Base-by-base conservation (phyloP, 2,797 vertebrate genomes). In the Coreius guichenoti region DNA sequence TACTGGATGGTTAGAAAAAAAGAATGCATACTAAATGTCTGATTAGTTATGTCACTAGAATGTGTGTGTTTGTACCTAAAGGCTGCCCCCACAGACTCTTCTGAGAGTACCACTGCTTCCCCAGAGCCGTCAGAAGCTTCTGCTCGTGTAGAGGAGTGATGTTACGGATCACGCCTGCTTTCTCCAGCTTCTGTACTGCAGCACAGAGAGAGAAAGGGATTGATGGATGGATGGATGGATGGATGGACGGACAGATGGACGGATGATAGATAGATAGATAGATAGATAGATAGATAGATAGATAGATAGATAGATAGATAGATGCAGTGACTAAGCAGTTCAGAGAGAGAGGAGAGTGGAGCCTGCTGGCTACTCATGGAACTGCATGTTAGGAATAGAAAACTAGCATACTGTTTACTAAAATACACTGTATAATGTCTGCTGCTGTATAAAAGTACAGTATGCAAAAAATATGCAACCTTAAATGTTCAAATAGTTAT, bases 161-260 rank as follows among this genome's bases (percentile, higher is more conserved):
- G 70, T 94, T 93, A 80, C 92, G 67, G 2, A 96, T 82, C 19
- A 96, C 91, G 1, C 94, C 90, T 23, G 91, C 91, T 51, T 92
- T 93, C 85, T 81, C 73, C 12, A 96, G 92, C 88, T 94, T 95
- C 92, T 92, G 93, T 94, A 95, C 95, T 96, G 92, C 81, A 93
- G 88, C 26, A 85, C n/a, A 75, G 47, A 58, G 17, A 68, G 45
- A 85, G 39, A 63, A 43, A 54, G 8, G 47, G 72, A 67, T 29
- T 51, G 70, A 31, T 19, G 68, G 9, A 63, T 23, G 33, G 26
- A 47, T 2, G 49, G 47, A 69, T 19, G 56, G 21, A 76, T 7
- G 23, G 3, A 68, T 33, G 36, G 26, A 56, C 1, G 29, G 21
- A 65, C 12, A 2, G 49, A 65, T 31, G 19, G 21, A 70, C 11